Evolutionary conservation across 2,888 invertebrate species (phyloP).

Genomic region (Tholera decimalis): DNA sequence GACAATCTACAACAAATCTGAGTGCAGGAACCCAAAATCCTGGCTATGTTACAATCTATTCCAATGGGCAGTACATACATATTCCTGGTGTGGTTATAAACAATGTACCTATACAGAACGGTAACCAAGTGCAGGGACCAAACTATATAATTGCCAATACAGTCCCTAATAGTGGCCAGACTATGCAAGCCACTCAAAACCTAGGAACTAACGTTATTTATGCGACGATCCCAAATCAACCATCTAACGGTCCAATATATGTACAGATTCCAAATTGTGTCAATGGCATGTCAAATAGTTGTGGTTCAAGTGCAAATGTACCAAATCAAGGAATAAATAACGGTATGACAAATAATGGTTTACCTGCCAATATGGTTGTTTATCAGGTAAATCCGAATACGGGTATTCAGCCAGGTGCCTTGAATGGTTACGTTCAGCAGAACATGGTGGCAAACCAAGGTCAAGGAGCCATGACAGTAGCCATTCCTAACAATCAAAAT

Average conservation of each 20-base stretch:
- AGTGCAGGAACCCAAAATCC: constrained; percentile 33
- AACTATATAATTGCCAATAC: constrained; percentile 29
- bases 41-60: constrained; percentile 50
- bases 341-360: constrained; percentile 38
- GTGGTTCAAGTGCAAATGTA: constrained; percentile 10
- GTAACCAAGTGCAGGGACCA: constrained; percentile 22
- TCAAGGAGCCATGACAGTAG: constrained; percentile 16
- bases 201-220: constrained; percentile 36
- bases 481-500: constrained; percentile 42
- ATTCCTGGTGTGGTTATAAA: constrained; percentile 57
- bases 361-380: constrained; percentile 28
- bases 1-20: background rate
- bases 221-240: constrained; percentile 38
- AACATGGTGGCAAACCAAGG: constrained; percentile 6
- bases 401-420: constrained; percentile 4
- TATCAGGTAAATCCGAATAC: constrained; percentile 29
- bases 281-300: constrained; percentile 9
- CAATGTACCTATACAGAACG: constrained; percentile 41
- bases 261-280: constrained; percentile 47
- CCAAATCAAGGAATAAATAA: constrained; percentile 25
- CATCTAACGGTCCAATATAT: constrained; percentile 29
- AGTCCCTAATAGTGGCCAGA: constrained; percentile 30
- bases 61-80: constrained; percentile 55
- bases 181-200: constrained; percentile 17
- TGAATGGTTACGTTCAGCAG: constrained; percentile 28